Evolutionary conservation across 2,797 vertebrate genomes (phyloP).

Genomic region (Silurus aristotelis): DNA sequence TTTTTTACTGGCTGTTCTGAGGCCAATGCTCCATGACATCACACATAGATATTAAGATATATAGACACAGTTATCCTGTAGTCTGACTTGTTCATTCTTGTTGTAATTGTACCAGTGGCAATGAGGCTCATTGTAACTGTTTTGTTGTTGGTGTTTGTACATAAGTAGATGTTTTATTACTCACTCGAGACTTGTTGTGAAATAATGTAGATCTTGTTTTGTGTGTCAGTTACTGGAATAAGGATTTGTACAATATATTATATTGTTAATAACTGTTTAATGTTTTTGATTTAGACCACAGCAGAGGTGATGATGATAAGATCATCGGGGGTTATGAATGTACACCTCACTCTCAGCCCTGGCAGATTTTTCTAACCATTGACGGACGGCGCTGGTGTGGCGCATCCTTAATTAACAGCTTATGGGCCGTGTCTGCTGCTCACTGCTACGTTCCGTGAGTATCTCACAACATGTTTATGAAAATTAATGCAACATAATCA

Average conservation of each 20-base stretch:
- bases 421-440: slow-evolving; percentile 66
- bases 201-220: neutral
- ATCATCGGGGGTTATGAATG: slow-evolving; percentile 73
- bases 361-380: slow-evolving; percentile 65
- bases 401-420: slow-evolving; percentile 61
- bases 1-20: slow-evolving; percentile 17
- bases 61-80: neutral
- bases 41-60: neutral
- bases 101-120: neutral
- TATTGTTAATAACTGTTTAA: neutral
- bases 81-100: neutral
- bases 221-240: too few relatives aligned
- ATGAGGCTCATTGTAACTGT: slow-evolving; percentile 49
- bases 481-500: neutral
- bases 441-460: slow-evolving; percentile 68
- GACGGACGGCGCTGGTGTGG: slow-evolving; percentile 64
- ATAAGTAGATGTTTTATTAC: slow-evolving; percentile 37
- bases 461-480: neutral
- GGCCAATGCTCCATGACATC: slow-evolving; percentile 7
- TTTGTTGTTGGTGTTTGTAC: slow-evolving; percentile 48
- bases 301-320: slow-evolving; percentile 66
- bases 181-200: neutral
- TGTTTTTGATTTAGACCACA: slow-evolving; percentile 22
- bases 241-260: neutral
- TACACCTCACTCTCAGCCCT: slow-evolving; percentile 58